Base-by-base conservation (phyloP, 2,113 vertebrate genomes). In the Sorex fumeus region DNA sequence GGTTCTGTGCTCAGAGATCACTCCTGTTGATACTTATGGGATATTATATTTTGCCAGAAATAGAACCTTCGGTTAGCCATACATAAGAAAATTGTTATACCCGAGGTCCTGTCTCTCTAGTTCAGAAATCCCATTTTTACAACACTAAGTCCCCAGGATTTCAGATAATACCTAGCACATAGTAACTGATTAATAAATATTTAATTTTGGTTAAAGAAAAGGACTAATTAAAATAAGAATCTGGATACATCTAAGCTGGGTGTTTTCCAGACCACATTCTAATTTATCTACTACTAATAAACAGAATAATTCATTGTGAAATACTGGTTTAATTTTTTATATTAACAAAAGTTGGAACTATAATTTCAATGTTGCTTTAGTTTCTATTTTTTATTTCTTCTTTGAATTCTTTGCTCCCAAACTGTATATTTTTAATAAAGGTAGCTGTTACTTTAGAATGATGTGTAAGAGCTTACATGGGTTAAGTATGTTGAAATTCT, bases 311-410 rank as follows among this genome's bases (percentile, higher is more conserved):
- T 25, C 36, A 76, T 1, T 80, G 71, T 72, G 57, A 30, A 82
- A 62, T 32, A 69, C 64, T 88, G 72, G 60, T 88, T 90, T 90
- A 15, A 57, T 23, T 75, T 77, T 3, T 36, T 28, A 89, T 62
- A 60, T 66, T 66, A 88, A 23, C 32, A 69, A 75, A 87, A 76
- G 30, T 47, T 8, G 83, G 16, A 18, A n/a, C 8, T 23, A 0
- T 57, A 34, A 27, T 66, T 10, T 70, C 34, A 87, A 18, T 83
- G 8, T 83, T 79, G 13, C 16, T 66, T 87, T 83, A 53, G 4
- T 75, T 82, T 88, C 67, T 6, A 6, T 72, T 86, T 69, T 27
- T 62, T 64, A 53, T 64, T 60, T 81, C 47, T 77, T 75, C 18
- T 89, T 79, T 84, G 30, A 87, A 71, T 84, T 23, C 16, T 74